Evolutionary conservation across 2,113 vertebrate genomes (phyloP), one percentile per base, ranked within the genome.

Genomic region (Corythornis madagascariensis): DNA sequence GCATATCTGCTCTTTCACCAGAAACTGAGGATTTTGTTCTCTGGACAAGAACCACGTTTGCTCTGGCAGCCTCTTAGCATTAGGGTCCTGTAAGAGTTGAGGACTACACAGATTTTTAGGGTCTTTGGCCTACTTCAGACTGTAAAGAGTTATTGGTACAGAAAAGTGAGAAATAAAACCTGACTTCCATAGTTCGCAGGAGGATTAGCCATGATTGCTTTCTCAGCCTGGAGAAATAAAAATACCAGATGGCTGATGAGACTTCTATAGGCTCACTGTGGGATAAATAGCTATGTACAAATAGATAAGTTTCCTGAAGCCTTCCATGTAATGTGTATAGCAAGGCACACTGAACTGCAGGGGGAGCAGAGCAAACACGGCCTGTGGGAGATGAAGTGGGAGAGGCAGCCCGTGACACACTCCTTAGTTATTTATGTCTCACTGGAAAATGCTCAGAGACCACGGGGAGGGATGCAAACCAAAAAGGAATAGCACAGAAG

Each of bases 161-260:
- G 78, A 90, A 89, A 94, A 96, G 87, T 93, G 90, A 16, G 25
- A 95, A 96, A 92, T 95, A 92, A 97, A 97, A 92, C 52, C 84
- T 79, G 93, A 95, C 93, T 95, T 97, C 94, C 90, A 95, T 91
- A 84, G 95, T 95, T 96, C 92, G 28, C 96, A 93, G 94, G 93
- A 96, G 96, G 92, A 94, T 96, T 97, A 91, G 25, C 73, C 66
- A 55, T 95, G 96, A 96, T 96, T 96, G 69, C 89, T 96, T 97
- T 96, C 93, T 97, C 96, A 97, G 95, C 93, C 89, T 92, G 92
- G 93, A 97, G 96, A 96, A 97, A 96, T 97, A 97, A 94, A 96
- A 97, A 96, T 92, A 83, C 93, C 94, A 96, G 94, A 95, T 95
- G 94, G 93, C 91, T 92, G 85, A 96, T 95, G 90, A 97, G 92